Evolutionary conservation across 2,888 invertebrate species (phyloP).

Genomic region (Stenurella melanura): DNA sequence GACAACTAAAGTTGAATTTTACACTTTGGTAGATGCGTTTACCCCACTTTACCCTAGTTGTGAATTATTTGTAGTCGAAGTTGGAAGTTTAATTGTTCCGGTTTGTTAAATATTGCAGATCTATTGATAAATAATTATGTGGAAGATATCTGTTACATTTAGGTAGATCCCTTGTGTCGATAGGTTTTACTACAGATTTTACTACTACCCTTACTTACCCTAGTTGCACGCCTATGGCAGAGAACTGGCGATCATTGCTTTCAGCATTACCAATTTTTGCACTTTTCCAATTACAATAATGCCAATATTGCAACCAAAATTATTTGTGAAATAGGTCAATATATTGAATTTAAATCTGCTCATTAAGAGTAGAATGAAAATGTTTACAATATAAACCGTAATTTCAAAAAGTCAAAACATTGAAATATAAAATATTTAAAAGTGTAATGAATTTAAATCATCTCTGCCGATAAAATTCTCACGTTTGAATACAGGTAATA

Average conservation of each 20-base stretch:
- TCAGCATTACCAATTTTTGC: not conserved
- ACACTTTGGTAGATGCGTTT: too few relatives aligned
- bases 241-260: not conserved
- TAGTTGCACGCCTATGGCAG: not conserved
- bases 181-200: too few relatives aligned
- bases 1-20: too few relatives aligned
- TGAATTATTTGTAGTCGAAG: too few relatives aligned
- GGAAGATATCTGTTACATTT: too few relatives aligned
- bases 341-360: not conserved
- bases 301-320: not conserved
- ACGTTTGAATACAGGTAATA: not conserved
- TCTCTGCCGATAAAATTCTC: conserved; percentile 5
- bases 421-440: too few relatives aligned
- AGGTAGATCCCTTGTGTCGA: too few relatives aligned
- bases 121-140: too few relatives aligned
- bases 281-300: not conserved
- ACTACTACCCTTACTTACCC: not conserved
- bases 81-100: too few relatives aligned
- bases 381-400: not conserved
- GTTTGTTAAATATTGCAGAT: too few relatives aligned
- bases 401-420: not conserved
- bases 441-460: not conserved
- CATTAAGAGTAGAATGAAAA: too few relatives aligned
- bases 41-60: too few relatives aligned
- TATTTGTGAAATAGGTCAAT: not conserved